Conservation (phyloP, 1,140 invertebrate species). For the Linepithema humile region DNA sequence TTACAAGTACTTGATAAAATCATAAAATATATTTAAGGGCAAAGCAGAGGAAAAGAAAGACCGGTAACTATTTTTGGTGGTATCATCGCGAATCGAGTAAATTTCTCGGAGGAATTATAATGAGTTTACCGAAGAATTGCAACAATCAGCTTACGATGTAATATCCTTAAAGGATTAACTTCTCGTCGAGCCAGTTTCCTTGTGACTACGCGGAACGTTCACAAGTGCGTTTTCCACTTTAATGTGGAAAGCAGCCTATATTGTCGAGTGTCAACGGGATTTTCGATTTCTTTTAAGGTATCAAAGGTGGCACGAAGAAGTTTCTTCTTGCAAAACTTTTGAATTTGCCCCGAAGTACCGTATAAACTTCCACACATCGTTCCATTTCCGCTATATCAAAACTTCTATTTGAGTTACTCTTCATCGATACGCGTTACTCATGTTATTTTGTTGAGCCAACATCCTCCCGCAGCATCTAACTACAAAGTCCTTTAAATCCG, state of each 20-base stretch:
- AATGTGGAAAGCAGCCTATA: neutral
- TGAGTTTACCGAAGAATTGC: neutral
- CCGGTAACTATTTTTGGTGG: neutral
- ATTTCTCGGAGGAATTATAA: neutral
- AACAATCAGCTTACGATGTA: neutral
- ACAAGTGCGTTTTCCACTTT: neutral
- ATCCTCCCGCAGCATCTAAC: neutral
- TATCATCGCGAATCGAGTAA: neutral
- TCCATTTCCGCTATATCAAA: neutral
- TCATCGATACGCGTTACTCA: neutral
- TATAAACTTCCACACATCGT: neutral
- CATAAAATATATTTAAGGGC: neutral
- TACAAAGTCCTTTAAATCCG: neutral
- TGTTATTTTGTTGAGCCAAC: neutral
- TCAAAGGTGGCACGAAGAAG: neutral
- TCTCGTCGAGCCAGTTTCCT: neutral
- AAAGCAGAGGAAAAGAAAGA: neutral
- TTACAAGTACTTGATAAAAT: neutral
- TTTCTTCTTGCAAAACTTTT: conserved; percentile 15
- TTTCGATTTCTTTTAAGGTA: neutral
- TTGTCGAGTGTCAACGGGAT: neutral
- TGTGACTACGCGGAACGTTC: neutral
- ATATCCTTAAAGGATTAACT: conserved; percentile 18
- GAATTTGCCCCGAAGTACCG: neutral
- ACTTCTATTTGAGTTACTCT: neutral